Conservation (phyloP, 2,113 vertebrate species). For the Epinephelus moara region DNA sequence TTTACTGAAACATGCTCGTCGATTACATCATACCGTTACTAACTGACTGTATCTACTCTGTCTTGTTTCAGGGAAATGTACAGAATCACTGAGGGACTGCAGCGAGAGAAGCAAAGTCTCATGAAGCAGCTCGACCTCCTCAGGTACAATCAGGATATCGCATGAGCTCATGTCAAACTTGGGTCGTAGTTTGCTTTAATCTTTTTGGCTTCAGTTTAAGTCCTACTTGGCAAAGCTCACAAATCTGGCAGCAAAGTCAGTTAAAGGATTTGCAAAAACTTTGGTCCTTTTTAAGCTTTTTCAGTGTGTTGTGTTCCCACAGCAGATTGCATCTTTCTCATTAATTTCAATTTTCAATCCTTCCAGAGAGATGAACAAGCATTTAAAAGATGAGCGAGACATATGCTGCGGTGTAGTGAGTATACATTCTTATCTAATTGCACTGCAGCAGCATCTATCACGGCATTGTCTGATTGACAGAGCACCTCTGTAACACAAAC, state of each 20-base stretch:
- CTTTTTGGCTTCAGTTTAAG: constrained; percentile 13
- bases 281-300: neutral
- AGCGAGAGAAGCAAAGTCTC: constrained; percentile 93
- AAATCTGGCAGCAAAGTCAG: neutral
- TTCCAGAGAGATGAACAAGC: constrained; percentile 95
- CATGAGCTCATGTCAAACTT: neutral
- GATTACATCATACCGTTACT: no score
- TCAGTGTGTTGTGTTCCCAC: neutral
- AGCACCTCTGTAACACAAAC: constrained; percentile 1
- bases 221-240: neutral
- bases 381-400: constrained; percentile 91
- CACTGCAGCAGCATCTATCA: neutral
- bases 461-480: neutral
- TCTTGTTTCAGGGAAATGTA: constrained; percentile 89
- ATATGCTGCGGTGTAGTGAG: constrained; percentile 83
- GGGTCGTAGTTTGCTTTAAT: constrained; percentile 1
- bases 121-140: constrained; percentile 93
- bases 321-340: neutral
- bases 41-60: neutral
- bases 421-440: neutral
- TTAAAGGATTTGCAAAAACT: neutral
- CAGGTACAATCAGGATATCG: constrained; percentile 81
- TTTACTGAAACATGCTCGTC: no score
- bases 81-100: constrained; percentile 89
- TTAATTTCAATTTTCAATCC: neutral